Evolutionary conservation across 2,888 invertebrate genomes (phyloP), one percentile per base, ranked within the genome.

Genomic region (Eilema sororculum): DNA sequence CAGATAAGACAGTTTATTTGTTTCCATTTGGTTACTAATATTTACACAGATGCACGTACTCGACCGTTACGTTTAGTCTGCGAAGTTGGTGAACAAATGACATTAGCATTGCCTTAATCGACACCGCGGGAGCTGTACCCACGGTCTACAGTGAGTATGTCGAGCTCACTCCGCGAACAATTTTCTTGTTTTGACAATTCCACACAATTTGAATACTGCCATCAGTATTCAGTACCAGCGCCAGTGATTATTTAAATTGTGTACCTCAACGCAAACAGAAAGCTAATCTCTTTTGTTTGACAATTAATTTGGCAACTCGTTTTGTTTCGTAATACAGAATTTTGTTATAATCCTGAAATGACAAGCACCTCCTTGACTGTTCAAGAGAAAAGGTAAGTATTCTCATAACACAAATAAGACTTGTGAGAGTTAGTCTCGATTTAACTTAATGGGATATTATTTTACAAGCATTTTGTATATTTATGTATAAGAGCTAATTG

Each of bases 31-130:
- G 81, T 78, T 78, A 83, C 83, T 86, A 84, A 86, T 89, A 87
- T 89, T 89, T 90, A 86, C 84, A 85, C 81, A 78, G 84, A 86
- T 88, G 87, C 86, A 86, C 82, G 84, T 84, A 81, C 84, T 84
- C 82, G 84, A 84, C 85, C 80, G 82, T 85, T 79, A 78, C 78
- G 77, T 52, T 41, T 22, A 81, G 90, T 90, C 91, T 92, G 88
- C 83, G 80, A 91, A 93, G 90, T 91, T 90, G 82, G 86, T 89
- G 91, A 92, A 92, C 90, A 93, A 91, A 92, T 90, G 89, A 85
- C 91, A 91, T 93, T 93, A 93, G 90, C 91, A 90, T 92, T 88
- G 60, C 87, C 88, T 87, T 93, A 93, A 94, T 92, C 91, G 91
- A 90, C 92, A 90, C 86, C 91, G 83, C 86, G 92, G 92, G 91